These are phyloP conservation scores for Keiferia lycopersicella DNA, from an alignment of 2,888 invertebrate genomes.

Conservation along the genomic window DNA sequence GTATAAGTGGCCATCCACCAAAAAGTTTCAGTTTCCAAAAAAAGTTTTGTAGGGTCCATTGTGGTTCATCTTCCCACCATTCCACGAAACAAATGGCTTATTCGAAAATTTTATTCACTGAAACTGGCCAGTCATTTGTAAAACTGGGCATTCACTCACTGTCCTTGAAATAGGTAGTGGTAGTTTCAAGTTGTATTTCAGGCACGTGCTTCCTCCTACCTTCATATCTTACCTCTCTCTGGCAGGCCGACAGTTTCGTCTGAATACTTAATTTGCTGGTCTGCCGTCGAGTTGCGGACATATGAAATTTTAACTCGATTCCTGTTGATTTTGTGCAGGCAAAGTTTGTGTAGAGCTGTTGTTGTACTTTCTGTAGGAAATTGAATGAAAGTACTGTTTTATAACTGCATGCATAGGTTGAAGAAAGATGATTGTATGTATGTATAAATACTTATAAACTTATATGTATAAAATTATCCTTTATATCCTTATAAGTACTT, in stretches of 20 bases:
- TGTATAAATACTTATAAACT: no score
- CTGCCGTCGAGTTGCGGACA: constrained; percentile 1
- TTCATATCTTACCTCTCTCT: neutral
- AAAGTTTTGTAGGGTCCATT: neutral
- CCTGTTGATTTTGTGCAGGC: constrained; percentile 22
- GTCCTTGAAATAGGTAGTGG: no score
- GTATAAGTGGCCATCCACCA: no score
- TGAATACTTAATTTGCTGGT: constrained; percentile 2
- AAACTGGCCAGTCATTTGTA: constrained; percentile 9
- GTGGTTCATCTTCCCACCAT: no score
- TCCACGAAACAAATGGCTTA: neutral
- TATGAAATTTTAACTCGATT: constrained; percentile 15
- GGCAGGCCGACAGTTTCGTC: neutral
- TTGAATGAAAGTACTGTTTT: neutral
- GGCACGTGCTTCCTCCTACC: neutral
- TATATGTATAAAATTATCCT: no score
- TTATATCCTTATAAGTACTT: no score
- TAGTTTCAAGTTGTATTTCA: no score
- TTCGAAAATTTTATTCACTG: constrained; percentile 5
- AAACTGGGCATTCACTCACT: constrained; percentile 12
- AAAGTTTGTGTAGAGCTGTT: neutral
- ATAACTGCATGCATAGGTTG: neutral
- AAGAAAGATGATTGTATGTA: neutral
- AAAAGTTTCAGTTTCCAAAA: no score
- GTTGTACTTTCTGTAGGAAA: neutral